Percentiles rank a stretch among this genome's conserved stretches.
phyloP scores from a whole-genome alignment of 2,113 vertebrate genomes.

The Eidolon helvum region DNA sequence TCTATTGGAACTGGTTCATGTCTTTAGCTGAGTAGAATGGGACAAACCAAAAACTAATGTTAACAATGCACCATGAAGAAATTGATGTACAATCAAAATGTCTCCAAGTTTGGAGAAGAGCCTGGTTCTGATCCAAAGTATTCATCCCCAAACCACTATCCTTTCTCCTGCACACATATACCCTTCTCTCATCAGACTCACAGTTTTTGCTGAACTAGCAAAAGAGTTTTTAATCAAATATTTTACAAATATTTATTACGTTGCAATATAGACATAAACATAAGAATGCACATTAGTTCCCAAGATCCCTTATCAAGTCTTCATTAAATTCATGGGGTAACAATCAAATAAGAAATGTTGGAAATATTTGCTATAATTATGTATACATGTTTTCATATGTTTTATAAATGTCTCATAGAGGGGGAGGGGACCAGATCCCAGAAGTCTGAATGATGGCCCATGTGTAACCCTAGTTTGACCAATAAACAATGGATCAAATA shows the following conservation, averaged over 20 bases:
- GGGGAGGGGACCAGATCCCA: not conserved
- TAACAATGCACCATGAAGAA: not conserved
- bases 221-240: not conserved
- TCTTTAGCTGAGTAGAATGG: not conserved
- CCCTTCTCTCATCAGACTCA: not conserved
- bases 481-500: not conserved
- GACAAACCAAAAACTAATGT: not conserved
- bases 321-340: not conserved
- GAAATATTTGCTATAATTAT: not conserved
- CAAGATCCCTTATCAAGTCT: not conserved
- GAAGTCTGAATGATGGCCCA: not conserved
- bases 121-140: not conserved
- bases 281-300: not conserved
- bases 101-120: not conserved
- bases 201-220: not conserved
- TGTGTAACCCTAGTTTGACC: not conserved
- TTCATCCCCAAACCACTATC: not conserved
- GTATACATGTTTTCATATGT: not conserved
- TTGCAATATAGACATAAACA: not conserved
- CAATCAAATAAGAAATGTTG: not conserved
- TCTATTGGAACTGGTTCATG: not conserved
- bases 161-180: not conserved
- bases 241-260: constrained; percentile 28
- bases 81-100: not conserved
- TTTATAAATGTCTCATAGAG: constrained; percentile 13